phyloP scores from a whole-genome alignment of 2,888 invertebrate species.

The Drosophila emarginata region DNA sequence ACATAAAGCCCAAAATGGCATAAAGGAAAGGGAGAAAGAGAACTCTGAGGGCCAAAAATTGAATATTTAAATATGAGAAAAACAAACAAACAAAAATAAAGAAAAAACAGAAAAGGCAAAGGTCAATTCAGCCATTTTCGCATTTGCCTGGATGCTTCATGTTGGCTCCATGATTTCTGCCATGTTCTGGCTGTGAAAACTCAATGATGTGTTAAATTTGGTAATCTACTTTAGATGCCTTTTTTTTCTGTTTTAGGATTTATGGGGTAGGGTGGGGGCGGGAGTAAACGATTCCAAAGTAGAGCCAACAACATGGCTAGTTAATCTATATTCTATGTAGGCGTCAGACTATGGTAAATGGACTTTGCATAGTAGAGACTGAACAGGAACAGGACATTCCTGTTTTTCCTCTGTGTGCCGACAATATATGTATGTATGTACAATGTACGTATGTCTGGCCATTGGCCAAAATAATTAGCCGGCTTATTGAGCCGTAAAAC shows the following conservation, averaged over 20 bases:
- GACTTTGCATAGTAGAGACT: constrained; percentile 46
- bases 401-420: neutral
- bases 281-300: too few relatives aligned
- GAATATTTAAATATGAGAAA: constrained; percentile 32
- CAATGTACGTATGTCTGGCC: constrained; percentile 21
- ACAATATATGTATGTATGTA: neutral
- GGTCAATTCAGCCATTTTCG: constrained; percentile 24
- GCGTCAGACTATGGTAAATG: constrained; percentile 44
- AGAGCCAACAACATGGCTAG: constrained; percentile 42
- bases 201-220: constrained; percentile 73
- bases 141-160: neutral
- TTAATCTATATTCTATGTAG: constrained; percentile 57
- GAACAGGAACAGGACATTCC: constrained; percentile 30
- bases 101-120: constrained; percentile 15
- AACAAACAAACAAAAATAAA: too few relatives aligned
- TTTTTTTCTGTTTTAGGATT: neutral
- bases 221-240: constrained; percentile 52
- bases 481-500: constrained; percentile 65
- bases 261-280: constrained; percentile 2
- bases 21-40: neutral
- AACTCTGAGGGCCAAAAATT: constrained; percentile 25
- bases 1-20: neutral
- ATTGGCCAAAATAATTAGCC: constrained; percentile 65
- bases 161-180: constrained; percentile 13
- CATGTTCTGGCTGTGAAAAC: constrained; percentile 41